Evolutionary conservation across 2,797 vertebrate species (phyloP).

Genomic region (Phrynocephalus guinanensis): DNA sequence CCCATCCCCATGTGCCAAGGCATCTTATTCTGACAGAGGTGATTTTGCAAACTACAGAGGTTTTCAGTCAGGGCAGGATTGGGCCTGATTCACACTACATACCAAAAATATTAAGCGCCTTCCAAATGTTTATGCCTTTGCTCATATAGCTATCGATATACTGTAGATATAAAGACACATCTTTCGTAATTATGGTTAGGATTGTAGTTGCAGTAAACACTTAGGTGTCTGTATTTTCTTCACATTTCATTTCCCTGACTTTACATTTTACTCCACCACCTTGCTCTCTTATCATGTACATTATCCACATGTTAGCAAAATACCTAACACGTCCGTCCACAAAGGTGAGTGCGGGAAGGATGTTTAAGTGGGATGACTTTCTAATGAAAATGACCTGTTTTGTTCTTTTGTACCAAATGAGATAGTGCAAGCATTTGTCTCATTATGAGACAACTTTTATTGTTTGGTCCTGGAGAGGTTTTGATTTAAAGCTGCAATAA

Average conservation of each 20-base stretch:
- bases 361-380: too few species aligned
- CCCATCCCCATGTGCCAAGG: constrained; percentile 53
- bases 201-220: neutral
- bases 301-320: neutral
- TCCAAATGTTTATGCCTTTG: neutral
- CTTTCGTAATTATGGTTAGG: neutral
- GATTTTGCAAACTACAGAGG: neutral
- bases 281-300: neutral
- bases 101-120: constrained; percentile 49
- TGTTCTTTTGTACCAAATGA: too few species aligned
- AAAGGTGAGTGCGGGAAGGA: neutral
- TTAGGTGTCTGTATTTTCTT: neutral
- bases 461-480: too few species aligned
- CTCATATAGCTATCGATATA: too few species aligned
- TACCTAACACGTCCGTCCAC: neutral
- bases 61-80: neutral
- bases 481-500: too few species aligned
- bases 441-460: too few species aligned
- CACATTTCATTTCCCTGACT: neutral
- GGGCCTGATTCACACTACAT: constrained; percentile 29
- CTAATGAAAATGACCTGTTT: too few species aligned
- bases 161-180: too few species aligned
- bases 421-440: too few species aligned
- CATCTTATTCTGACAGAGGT: constrained; percentile 11
- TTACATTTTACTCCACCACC: neutral